Evolutionary conservation across 2,888 invertebrate species (phyloP).

Genomic region (Octodonta nipae): DNA sequence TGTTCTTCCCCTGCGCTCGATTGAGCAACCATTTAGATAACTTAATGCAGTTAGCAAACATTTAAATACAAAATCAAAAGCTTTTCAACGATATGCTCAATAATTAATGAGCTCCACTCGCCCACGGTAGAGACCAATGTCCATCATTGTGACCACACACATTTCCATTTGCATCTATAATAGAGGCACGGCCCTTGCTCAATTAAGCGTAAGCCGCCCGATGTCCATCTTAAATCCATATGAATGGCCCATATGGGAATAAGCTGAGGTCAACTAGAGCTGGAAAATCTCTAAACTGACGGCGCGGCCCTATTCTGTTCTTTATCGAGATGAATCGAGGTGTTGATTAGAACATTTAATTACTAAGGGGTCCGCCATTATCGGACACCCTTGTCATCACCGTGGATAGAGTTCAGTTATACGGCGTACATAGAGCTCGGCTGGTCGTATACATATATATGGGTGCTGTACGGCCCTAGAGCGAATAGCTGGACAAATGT

Average conservation of each 20-base stretch:
- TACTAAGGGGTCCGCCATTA: constrained; percentile 22
- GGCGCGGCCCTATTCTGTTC: constrained; percentile 25
- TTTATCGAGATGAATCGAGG: constrained; percentile 32
- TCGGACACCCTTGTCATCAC: too few species aligned
- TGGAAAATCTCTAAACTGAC: constrained; percentile 22
- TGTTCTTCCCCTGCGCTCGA: too few species aligned
- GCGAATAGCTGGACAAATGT: too few species aligned
- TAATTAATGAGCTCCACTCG: constrained; percentile 17
- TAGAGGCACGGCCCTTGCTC: constrained; percentile 29
- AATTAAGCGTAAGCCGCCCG: constrained; percentile 30
- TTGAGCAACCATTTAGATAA: too few species aligned
- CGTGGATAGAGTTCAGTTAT: too few species aligned
- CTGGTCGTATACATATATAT: too few species aligned
- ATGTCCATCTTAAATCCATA: constrained; percentile 36
- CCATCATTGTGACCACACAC: constrained; percentile 28
- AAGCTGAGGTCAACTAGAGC: constrained; percentile 17
- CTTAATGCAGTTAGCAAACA: too few species aligned
- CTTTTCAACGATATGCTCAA: constrained; percentile 14
- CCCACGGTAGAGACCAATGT: constrained; percentile 16
- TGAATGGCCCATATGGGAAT: constrained; percentile 36
- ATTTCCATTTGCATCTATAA: constrained; percentile 36
- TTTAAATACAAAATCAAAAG: constrained; percentile 12
- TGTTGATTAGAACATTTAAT: constrained; percentile 37
- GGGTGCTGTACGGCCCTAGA: too few species aligned
- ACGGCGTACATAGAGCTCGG: too few species aligned